Evolutionary conservation across 2,113 vertebrate genomes (phyloP).

Genomic region (Pseudorectes ferrugineus): DNA sequence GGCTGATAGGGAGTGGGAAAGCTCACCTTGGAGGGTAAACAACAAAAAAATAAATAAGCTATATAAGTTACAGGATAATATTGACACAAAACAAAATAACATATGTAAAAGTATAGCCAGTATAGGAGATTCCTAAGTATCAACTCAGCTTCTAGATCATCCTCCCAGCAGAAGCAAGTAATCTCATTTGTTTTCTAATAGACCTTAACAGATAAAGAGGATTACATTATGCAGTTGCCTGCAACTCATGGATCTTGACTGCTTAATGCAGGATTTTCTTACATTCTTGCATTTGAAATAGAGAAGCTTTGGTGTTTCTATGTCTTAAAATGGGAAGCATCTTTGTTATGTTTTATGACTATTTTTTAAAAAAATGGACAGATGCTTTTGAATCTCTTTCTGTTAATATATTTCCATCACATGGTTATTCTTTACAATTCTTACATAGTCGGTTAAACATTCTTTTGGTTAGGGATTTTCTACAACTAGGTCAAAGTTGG

Average conservation of each 20-base stretch:
- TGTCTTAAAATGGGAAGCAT: not conserved
- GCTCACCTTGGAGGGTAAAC: not conserved
- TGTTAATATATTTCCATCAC: not conserved
- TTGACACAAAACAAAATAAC: not conserved
- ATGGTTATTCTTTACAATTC: not conserved
- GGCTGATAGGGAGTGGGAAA: not conserved
- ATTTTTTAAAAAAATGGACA: not conserved
- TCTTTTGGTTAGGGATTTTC: not conserved
- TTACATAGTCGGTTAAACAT: not conserved
- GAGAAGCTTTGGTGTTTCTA: not conserved
- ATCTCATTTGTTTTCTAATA: not conserved
- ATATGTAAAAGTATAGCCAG: not conserved
- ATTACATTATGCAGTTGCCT: not conserved
- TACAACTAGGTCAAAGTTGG: not conserved
- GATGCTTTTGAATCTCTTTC: not conserved
- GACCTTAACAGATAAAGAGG: not conserved
- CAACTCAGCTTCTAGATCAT: not conserved
- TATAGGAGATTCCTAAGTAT: not conserved
- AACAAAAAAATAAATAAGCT: not conserved
- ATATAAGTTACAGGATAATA: not conserved
- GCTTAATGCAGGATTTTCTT: not conserved
- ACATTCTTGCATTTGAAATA: not conserved
- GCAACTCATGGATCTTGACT: not conserved
- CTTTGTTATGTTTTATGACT: not conserved
- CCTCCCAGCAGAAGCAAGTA: not conserved